These are phyloP conservation scores for Notothenia coriiceps DNA, from an alignment of 2,113 vertebrate genomes.

Conservation along the genomic window DNA sequence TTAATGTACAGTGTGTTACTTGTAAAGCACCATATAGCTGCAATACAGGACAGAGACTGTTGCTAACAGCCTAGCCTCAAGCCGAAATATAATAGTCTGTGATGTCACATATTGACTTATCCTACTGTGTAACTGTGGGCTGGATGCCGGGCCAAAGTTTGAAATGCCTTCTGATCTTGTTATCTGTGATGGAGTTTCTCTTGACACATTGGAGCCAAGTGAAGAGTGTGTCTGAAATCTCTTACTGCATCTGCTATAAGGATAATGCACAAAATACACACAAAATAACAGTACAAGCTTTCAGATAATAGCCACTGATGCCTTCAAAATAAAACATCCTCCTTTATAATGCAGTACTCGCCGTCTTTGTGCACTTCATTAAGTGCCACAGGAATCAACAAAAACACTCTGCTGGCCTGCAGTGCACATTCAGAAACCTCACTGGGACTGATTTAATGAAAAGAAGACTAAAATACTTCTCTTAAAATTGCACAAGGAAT, in stretches of 20 bases:
- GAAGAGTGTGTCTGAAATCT: conserved; percentile 31
- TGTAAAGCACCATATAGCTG: conserved; percentile 68
- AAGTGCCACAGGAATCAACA: conserved; percentile 6
- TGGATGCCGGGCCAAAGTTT: conserved; percentile 37
- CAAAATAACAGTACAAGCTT: conserved; percentile 50
- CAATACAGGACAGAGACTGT: conserved; percentile 82
- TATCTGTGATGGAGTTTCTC: conserved; percentile 58
- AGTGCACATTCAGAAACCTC: conserved; percentile 25
- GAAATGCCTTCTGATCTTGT: conserved; percentile 46
- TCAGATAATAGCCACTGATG: conserved; percentile 54
- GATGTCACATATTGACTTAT: conserved; percentile 57
- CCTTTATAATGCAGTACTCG: conserved; percentile 23
- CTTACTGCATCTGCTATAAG: conserved; percentile 13
- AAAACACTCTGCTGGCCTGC: conserved; percentile 4
- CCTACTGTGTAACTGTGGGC: conserved; percentile 58
- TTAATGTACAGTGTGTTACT: conserved; percentile 59
- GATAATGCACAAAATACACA: conserved; percentile 57
- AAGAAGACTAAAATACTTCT: conserved; percentile 10
- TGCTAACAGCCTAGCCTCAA: conserved; percentile 74
- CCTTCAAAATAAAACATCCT: conserved; percentile 59
- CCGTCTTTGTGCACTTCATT: conserved; percentile 3
- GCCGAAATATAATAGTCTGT: conserved; percentile 63
- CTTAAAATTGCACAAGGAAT: not conserved
- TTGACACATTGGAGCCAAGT: conserved; percentile 6
- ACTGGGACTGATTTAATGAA: not conserved